Evolutionary conservation across 1,140 invertebrate species (phyloP).

Genomic region (Stegodyphus mimosarum): DNA sequence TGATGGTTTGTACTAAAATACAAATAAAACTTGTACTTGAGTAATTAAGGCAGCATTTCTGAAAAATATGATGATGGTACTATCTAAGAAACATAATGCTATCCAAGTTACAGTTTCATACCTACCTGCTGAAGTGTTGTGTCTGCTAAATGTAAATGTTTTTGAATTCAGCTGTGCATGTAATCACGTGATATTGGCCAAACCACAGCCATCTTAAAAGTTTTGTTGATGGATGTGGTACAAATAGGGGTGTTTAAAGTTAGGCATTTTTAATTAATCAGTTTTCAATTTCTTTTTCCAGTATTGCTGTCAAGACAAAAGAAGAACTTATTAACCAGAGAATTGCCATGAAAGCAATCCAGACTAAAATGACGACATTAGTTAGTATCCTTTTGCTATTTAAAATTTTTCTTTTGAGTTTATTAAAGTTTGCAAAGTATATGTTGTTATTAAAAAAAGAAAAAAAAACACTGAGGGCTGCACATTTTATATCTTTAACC

Average conservation of each 20-base stretch:
- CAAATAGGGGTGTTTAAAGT: background rate
- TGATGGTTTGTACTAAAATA: too few relatives aligned
- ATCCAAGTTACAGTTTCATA: too few relatives aligned
- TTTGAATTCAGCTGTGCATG: too few relatives aligned
- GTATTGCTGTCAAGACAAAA: constrained; percentile 93
- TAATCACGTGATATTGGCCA: too few relatives aligned
- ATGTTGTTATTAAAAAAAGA: background rate
- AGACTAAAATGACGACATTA: constrained; percentile 92
- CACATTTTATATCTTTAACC: background rate
- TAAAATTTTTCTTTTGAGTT: constrained; percentile 73
- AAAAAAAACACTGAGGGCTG: background rate
- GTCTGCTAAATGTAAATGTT: too few relatives aligned
- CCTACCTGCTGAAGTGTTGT: too few relatives aligned
- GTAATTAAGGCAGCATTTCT: too few relatives aligned
- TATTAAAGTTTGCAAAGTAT: background rate
- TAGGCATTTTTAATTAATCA: background rate
- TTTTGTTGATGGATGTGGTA: too few relatives aligned
- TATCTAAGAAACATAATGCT: too few relatives aligned
- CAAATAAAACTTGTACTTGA: too few relatives aligned
- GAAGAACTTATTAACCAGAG: constrained; percentile 90
- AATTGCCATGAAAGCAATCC: constrained; percentile 87
- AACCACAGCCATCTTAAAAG: too few relatives aligned
- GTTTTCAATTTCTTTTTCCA: constrained; percentile 62
- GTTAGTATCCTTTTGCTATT: constrained; percentile 88
- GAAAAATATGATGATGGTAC: too few relatives aligned